Percentiles rank a stretch among this genome's conserved stretches.
phyloP scores from a whole-genome alignment of 1,140 invertebrate species.

The Heliconius nattereri region DNA sequence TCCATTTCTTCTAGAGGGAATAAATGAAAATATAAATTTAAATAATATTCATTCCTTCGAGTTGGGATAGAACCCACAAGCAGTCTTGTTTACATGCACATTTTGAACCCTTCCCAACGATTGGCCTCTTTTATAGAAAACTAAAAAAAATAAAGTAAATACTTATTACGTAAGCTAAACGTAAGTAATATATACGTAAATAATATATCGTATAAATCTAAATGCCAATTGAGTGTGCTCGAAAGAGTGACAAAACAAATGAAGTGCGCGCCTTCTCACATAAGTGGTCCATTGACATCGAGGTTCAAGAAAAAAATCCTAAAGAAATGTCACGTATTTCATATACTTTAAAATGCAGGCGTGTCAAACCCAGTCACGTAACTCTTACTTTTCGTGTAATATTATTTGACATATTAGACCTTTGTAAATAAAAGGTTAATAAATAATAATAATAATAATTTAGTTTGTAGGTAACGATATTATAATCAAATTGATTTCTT shows the following conservation, averaged over 20 bases:
- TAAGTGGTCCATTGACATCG: slow-evolving; percentile 29
- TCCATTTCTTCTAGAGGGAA: too few relatives aligned
- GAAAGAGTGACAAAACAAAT: slow-evolving; percentile 20
- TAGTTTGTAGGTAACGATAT: too few relatives aligned
- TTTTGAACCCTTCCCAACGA: too few relatives aligned
- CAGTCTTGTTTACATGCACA: too few relatives aligned
- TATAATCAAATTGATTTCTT: too few relatives aligned
- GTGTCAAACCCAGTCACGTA: background rate
- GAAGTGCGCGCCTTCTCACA: slow-evolving; percentile 12
- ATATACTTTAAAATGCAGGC: background rate
- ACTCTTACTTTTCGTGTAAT: background rate
- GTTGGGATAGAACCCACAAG: too few relatives aligned
- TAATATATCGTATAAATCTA: background rate
- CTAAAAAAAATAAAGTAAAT: background rate
- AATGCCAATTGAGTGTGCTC: slow-evolving; percentile 14
- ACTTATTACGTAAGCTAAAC: background rate
- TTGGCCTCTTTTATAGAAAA: too few relatives aligned
- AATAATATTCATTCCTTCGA: background rate
- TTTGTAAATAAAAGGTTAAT: too few relatives aligned
- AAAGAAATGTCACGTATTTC: slow-evolving; percentile 28
- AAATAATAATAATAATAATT: too few relatives aligned
- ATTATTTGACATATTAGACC: background rate
- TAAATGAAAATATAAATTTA: too few relatives aligned
- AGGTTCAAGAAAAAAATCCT: background rate
- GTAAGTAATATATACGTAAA: background rate